Evolutionary conservation across 2,797 vertebrate genomes (phyloP), one percentile per base, ranked within the genome.

Genomic region (Peromyscus nudipes): DNA sequence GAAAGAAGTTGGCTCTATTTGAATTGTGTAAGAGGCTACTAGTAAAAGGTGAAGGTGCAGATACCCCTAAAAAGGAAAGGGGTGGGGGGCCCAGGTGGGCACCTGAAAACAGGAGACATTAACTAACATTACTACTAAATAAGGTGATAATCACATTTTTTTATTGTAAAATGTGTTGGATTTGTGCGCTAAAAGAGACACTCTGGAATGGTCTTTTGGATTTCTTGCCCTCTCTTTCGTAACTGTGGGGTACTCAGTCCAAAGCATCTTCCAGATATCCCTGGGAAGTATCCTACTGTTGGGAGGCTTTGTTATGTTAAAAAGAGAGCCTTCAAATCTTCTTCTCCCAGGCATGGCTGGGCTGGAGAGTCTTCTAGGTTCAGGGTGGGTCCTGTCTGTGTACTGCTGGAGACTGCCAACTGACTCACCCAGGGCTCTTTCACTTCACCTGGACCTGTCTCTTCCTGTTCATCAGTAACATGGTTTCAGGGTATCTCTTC

Each of bases 1-100:
- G 79, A 5, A 92, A 94, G 89, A 75, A 27, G 52, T 46, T 67
- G 80, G 60, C 9, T 95, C 69, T 83, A 25, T 95, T 80, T 76
- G 73, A 69, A 46, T 43, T 55, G 46, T 14, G 62, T 34, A 62
- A 43, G 55, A 27, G 71, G 52, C 73, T 82, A 0, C 80, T 73
- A 69, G 31, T 43, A 52, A 85, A 73, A 71, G 46, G 27, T 55
- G 1, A 19, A 75, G 81, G 82, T 23, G 23, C 67, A 84, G 37
- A 2, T 37, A 23, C n/a, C 55, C 34, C 67, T 19, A 6, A 67
- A 6, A n/a, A 4, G 23, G 29, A 46, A 64, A 88, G 75, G 57
- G 19, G 3, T 6, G 0, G 1, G 82, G 55, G 77, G 27, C 34
- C 25, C 31, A 14, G 57, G 57, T 1, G 1, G n/a, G 52, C 40